Base-by-base conservation (phyloP, 2,888 invertebrate species). In the Minunthozetes semirufus region DNA sequence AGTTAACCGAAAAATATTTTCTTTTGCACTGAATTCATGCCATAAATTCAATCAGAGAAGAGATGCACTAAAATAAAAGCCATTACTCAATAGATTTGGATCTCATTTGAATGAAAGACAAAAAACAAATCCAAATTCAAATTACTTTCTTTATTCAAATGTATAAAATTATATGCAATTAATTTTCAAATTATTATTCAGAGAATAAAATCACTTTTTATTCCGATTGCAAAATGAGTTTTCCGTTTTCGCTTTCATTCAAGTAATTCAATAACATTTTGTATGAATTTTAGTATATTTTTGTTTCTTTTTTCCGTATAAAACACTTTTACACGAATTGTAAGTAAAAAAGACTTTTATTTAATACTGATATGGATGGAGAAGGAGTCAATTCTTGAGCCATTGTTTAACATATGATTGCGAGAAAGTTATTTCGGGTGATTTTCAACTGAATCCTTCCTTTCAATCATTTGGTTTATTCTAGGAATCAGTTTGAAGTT, bases 331-430 rank as follows among this genome's bases (percentile, higher is more conserved):
- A 4, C 8, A 33, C 33, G 8, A 33, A 33, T 33, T 33, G 9
- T 42, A 9, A 9, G 9, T 42, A 9, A 9, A 42, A 13, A 42
- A 42, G 42, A 13, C 11, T 42, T 42, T 13, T 42, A 42, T 42
- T 11, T 42, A 42, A 42, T 13, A 13, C 11, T 13, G 1, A 13
- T 13, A 42, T 4, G 11, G 42, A 42, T 42, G 48, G 17, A 48
- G 13, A 48, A 8, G 17, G 13, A 3, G 48, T 2, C 48, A 50
- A 50, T 19, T 50, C 50, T n/a, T 50, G 19, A 50, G 50, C 19
- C 50, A 19, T 13, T 50, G 50, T 50, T 59, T 59, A 22, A 59
- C 27, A 59, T 59, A 59, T 59, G 22, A 59, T 59, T 59, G 22
- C 59, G 5, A 59, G 11, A 50, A 50, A 50, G n/a, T 19, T n/a